Conservation (phyloP, 2,113 vertebrate genomes). For the Psilopogon haemacephalus region DNA sequence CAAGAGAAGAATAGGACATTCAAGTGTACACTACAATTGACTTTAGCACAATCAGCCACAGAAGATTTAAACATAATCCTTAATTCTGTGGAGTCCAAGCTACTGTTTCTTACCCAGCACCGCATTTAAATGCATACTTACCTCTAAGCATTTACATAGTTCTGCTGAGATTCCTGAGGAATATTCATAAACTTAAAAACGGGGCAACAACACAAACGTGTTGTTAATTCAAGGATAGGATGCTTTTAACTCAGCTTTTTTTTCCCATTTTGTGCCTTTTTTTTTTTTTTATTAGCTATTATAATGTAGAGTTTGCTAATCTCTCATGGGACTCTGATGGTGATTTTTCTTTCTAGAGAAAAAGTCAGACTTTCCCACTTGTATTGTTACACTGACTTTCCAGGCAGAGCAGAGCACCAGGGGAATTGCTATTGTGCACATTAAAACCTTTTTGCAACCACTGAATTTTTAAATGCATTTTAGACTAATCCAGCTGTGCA, state of each 20-base stretch:
- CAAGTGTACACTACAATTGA: not conserved
- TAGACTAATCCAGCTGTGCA: not conserved
- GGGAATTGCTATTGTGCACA: not conserved
- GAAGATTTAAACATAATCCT: not conserved
- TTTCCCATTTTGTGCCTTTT: not conserved
- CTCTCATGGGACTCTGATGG: not conserved
- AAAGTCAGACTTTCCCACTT: not conserved
- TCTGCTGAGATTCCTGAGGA: not conserved
- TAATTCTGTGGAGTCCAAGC: not conserved
- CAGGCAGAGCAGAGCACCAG: not conserved
- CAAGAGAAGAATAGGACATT: not conserved
- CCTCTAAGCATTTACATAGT: not conserved
- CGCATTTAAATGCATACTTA: not conserved
- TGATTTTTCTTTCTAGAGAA: not conserved
- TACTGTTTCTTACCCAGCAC: not conserved
- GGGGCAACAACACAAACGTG: not conserved
- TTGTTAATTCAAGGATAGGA: not conserved
- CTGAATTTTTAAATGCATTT: not conserved
- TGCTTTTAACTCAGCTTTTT: not conserved
- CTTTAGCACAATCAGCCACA: not conserved
- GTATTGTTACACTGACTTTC: not conserved
- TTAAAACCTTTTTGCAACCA: not conserved
- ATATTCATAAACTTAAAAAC: not conserved
- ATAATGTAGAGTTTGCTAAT: not conserved
- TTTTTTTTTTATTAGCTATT: not conserved